Percentiles rank a stretch among this genome's conserved stretches.
Conservation (phyloP, 2,797 vertebrate species). For the Centropyge bicolor region DNA sequence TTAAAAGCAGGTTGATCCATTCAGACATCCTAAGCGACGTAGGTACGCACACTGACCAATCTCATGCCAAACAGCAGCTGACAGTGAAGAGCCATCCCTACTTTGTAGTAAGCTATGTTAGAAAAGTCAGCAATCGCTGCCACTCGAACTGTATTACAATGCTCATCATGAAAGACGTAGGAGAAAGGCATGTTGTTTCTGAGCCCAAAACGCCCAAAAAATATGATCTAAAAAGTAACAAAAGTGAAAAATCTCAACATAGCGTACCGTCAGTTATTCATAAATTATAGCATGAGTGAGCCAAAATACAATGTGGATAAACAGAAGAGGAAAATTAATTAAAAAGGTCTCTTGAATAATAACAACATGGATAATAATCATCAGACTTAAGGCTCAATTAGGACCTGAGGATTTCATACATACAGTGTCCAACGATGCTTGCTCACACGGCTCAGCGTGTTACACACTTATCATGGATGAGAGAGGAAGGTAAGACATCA, state of each 20-base stretch:
- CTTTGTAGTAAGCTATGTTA: slow-evolving; percentile 66
- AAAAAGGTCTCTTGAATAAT: slow-evolving; percentile 48
- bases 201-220: slow-evolving; percentile 64
- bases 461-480: slow-evolving; percentile 61
- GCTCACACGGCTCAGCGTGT: slow-evolving; percentile 55
- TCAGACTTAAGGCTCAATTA: slow-evolving; percentile 88
- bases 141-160: slow-evolving; percentile 69
- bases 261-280: slow-evolving; percentile 38
- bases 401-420: slow-evolving; percentile 88
- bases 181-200: slow-evolving; percentile 68
- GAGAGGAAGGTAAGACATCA: slow-evolving; percentile 64
- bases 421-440: slow-evolving; percentile 66
- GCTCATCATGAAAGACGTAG: slow-evolving; percentile 62
- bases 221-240: slow-evolving; percentile 47
- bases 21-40: slow-evolving; percentile 77
- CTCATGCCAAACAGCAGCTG: slow-evolving; percentile 79
- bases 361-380: slow-evolving; percentile 67
- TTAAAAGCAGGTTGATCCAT: slow-evolving; percentile 84
- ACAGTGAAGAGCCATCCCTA: slow-evolving; percentile 64
- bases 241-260: slow-evolving; percentile 37
- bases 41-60: slow-evolving; percentile 65
- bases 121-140: slow-evolving; percentile 72
- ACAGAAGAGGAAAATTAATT: slow-evolving; percentile 55
- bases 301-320: slow-evolving; percentile 48
- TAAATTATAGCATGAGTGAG: slow-evolving; percentile 61